Evolutionary conservation across 2,113 vertebrate genomes (phyloP).

Genomic region (Phaetusa simplex): DNA sequence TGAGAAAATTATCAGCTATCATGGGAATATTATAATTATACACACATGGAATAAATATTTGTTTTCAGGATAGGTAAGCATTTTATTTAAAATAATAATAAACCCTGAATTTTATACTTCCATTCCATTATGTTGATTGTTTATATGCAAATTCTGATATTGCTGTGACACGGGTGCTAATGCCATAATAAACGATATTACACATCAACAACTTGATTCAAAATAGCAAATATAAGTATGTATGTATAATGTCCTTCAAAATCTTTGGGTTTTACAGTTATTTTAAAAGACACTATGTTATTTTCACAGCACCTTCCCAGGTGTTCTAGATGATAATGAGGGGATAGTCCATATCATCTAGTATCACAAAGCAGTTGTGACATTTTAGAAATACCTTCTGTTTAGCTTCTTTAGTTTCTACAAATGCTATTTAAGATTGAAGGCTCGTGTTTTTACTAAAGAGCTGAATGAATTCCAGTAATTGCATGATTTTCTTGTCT

Average conservation of each 20-base stretch:
- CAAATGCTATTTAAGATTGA: conserved; percentile 63
- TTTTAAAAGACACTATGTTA: conserved; percentile 62
- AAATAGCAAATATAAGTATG: conserved; percentile 28
- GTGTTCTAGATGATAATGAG: conserved; percentile 84
- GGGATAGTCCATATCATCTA: conserved; percentile 81
- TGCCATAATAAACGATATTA: conserved; percentile 53
- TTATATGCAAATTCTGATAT: conserved; percentile 66
- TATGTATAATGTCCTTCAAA: conserved; percentile 13
- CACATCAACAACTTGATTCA: conserved; percentile 35
- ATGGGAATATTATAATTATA: conserved; percentile 41
- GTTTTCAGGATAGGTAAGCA: conserved; percentile 43
- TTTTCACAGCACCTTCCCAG: conserved; percentile 76
- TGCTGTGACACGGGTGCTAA: conserved; percentile 66
- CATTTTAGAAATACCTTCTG: conserved; percentile 84
- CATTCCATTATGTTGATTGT: conserved; percentile 60
- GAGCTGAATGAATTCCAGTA: conserved; percentile 79
- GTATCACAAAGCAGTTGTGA: conserved; percentile 76
- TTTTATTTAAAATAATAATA: conserved; percentile 62
- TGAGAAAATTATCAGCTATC: conserved; percentile 2
- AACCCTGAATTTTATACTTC: conserved; percentile 23
- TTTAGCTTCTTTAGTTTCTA: conserved; percentile 79
- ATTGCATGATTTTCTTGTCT: conserved; percentile 73
- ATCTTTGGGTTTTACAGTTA: conserved; percentile 56
- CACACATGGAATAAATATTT: conserved; percentile 47
- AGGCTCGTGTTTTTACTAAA: conserved; percentile 60